These are phyloP conservation scores for Nautilus pompilius DNA, from an alignment of 1,140 invertebrate species.

Conservation along the genomic window DNA sequence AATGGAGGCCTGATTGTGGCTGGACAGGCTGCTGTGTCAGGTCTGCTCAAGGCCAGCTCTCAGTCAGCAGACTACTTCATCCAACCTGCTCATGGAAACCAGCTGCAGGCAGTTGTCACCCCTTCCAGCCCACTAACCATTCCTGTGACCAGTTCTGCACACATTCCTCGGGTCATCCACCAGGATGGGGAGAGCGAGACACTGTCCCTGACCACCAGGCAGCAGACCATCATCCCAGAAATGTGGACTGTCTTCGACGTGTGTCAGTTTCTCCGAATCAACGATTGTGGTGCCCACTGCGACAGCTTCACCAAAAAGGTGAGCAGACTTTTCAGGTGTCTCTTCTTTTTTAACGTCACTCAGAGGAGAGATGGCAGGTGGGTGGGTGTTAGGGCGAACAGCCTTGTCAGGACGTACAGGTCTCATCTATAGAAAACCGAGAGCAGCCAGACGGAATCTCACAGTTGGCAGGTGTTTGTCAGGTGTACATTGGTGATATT, in stretches of 20 bases:
- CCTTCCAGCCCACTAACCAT: background rate
- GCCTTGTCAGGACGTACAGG: too few species aligned
- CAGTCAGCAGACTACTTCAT: background rate
- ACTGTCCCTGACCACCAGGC: slow-evolving; percentile 9
- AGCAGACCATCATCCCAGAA: slow-evolving; percentile 54
- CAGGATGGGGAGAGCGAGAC: slow-evolving; percentile 6
- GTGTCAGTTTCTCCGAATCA: slow-evolving; percentile 79
- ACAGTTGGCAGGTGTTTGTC: too few species aligned
- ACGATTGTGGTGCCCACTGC: slow-evolving; percentile 86
- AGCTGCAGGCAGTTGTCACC: background rate
- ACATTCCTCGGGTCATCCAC: background rate
- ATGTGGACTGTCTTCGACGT: slow-evolving; percentile 82
- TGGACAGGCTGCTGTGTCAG: background rate
- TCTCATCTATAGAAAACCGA: too few species aligned
- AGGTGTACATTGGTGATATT: too few species aligned
- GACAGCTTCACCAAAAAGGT: slow-evolving; percentile 77
- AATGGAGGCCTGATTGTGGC: background rate
- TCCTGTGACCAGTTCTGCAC: background rate
- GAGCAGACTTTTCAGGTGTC: slow-evolving; percentile 39
- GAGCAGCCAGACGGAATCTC: too few species aligned
- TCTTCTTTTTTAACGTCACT: background rate
- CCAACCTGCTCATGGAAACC: background rate
- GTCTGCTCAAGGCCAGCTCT: background rate
- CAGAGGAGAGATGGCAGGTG: background rate
- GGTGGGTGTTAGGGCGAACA: background rate